A percentile compares a stretch with the other conserved stretches of the same genome.
These are phyloP conservation scores for Resseliella maxima DNA, from an alignment of 2,888 invertebrate genomes.

Conservation along the genomic window DNA sequence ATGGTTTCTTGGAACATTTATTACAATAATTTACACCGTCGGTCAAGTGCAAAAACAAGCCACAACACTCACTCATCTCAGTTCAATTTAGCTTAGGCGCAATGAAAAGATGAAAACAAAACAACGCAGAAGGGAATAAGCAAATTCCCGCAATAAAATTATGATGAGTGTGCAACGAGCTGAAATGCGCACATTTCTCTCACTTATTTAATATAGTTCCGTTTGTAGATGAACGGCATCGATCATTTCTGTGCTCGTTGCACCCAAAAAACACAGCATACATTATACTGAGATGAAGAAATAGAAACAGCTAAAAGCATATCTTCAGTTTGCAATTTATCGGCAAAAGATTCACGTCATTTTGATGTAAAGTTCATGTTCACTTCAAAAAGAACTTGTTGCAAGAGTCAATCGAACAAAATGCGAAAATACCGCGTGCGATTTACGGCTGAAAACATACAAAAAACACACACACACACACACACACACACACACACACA, in stretches of 20 bases:
- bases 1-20: conserved; percentile 41
- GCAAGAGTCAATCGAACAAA: not conserved
- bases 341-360: conserved; percentile 22
- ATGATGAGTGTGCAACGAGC: conserved; percentile 51
- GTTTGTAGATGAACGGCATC: conserved; percentile 51
- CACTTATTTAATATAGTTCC: conserved; percentile 54
- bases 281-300: not conserved
- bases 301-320: not conserved
- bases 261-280: not conserved
- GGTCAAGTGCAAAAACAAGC: conserved; percentile 54
- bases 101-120: not conserved
- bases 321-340: too few relatives aligned
- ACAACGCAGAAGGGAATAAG: conserved; percentile 1
- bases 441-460: not conserved
- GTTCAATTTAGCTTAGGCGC: not conserved
- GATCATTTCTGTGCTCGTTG: conserved; percentile 15
- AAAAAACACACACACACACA: too few relatives aligned
- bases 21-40: conserved; percentile 55
- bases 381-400: conserved; percentile 35
- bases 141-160: conserved; percentile 51
- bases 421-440: not conserved
- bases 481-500: not conserved
- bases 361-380: conserved; percentile 24
- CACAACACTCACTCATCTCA: conserved; percentile 11
- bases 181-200: conserved; percentile 51